These are phyloP conservation scores for Cylindroiulus punctatus DNA, from an alignment of 2,888 invertebrate species.

Conservation along the genomic window DNA sequence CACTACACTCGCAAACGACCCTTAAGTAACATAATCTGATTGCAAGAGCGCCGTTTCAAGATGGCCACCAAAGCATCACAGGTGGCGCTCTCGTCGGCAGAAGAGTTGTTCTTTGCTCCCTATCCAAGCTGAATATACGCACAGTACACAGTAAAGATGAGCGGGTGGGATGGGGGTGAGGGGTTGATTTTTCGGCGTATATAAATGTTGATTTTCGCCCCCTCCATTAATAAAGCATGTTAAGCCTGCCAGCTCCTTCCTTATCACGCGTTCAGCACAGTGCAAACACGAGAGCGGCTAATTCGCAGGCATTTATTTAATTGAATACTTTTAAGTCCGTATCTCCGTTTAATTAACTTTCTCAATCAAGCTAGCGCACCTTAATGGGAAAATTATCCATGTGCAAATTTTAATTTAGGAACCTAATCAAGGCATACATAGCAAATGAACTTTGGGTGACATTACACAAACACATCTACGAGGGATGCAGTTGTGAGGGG, in stretches of 20 bases:
- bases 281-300: slow-evolving; percentile 47
- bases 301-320: slow-evolving; percentile 57
- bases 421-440: slow-evolving; percentile 58
- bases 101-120: background rate
- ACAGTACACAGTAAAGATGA: background rate
- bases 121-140: no score
- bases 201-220: slow-evolving; percentile 42
- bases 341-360: slow-evolving; percentile 58
- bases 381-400: slow-evolving; percentile 60
- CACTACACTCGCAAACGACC: no score
- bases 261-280: slow-evolving; percentile 51
- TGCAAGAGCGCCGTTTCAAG: background rate
- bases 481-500: slow-evolving; percentile 26
- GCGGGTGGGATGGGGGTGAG: background rate
- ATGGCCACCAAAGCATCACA: background rate
- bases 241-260: slow-evolving; percentile 50
- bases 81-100: background rate
- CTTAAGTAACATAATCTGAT: no score
- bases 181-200: background rate
- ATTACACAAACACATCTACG: slow-evolving; percentile 46
- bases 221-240: slow-evolving; percentile 42
- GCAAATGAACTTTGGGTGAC: slow-evolving; percentile 57
- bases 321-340: slow-evolving; percentile 58
- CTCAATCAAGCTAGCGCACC: slow-evolving; percentile 58
- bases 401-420: slow-evolving; percentile 59